Percentiles rank a stretch among this genome's conserved stretches.
Conservation (phyloP, 2,113 vertebrate genomes). For the Eolophus roseicapilla region DNA sequence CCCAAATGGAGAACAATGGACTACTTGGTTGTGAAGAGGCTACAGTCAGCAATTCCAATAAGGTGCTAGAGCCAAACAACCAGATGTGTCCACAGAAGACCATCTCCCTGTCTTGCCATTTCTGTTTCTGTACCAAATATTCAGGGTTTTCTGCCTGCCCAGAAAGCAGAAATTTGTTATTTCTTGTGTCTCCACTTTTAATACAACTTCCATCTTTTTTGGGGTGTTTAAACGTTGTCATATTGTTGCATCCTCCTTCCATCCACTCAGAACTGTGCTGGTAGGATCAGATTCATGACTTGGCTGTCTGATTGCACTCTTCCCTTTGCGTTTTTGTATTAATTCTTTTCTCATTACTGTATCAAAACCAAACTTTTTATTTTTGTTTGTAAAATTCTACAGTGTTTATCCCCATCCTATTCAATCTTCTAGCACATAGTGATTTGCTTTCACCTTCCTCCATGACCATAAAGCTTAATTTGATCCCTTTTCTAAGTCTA, state of each 20-base stretch:
- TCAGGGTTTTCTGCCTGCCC: background rate
- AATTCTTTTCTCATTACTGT: background rate
- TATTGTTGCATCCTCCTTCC: background rate
- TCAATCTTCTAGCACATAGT: background rate
- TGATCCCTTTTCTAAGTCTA: background rate
- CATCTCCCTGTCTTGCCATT: background rate
- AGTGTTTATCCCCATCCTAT: background rate
- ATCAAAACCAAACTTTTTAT: background rate
- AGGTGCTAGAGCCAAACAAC: background rate
- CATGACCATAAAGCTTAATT: background rate
- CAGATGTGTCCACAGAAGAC: background rate
- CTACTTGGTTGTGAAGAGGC: background rate
- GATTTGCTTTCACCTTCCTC: background rate
- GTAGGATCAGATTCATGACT: background rate
- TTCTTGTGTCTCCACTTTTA: background rate
- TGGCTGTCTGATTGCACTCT: background rate
- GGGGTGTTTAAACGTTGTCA: background rate
- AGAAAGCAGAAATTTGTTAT: background rate
- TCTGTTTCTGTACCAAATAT: background rate
- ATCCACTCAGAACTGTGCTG: background rate
- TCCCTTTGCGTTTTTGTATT: background rate
- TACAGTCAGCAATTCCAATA: background rate
- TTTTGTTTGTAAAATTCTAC: constrained; percentile 9
- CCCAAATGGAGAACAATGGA: background rate
- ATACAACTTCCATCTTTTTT: background rate